A percentile compares a stretch with the other conserved stretches of the same genome.
Conservation (phyloP, 2,113 vertebrate genomes). For the Channa maculata region DNA sequence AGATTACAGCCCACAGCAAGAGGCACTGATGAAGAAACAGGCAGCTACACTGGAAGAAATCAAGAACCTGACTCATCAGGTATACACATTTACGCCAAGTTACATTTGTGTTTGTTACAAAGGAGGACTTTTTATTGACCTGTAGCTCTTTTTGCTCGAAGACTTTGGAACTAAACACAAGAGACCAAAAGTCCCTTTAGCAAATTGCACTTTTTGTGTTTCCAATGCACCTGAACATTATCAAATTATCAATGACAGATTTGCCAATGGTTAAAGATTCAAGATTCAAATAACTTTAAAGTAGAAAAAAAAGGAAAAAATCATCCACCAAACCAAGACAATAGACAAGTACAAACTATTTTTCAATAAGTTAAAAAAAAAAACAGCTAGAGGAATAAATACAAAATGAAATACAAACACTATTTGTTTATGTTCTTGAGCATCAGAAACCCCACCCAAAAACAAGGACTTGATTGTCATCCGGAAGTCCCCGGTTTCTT, state of each 20-base stretch:
- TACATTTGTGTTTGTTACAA: background rate
- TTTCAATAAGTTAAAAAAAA: too few relatives aligned
- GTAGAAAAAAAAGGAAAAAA: too few relatives aligned
- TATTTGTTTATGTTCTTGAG: too few relatives aligned
- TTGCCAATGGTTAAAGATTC: background rate
- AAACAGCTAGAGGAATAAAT: too few relatives aligned
- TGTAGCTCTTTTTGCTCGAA: background rate
- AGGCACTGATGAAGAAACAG: slow-evolving; percentile 90
- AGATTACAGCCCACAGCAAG: slow-evolving; percentile 83
- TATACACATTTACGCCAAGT: slow-evolving; percentile 59
- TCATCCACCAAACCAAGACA: too few relatives aligned
- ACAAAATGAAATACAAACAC: too few relatives aligned
- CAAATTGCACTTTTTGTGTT: background rate
- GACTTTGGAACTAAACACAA: background rate
- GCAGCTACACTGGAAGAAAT: slow-evolving; percentile 87
- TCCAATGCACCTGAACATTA: too few relatives aligned
- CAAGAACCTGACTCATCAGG: slow-evolving; percentile 88
- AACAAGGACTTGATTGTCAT: too few relatives aligned
- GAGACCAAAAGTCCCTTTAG: background rate
- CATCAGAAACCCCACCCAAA: too few relatives aligned
- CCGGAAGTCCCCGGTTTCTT: too few relatives aligned
- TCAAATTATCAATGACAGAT: background rate
- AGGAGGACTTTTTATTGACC: background rate
- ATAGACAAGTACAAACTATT: too few relatives aligned
- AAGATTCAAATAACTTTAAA: too few relatives aligned